Base-by-base conservation (phyloP, 2,797 vertebrate species). In the Graptemys geographica region DNA sequence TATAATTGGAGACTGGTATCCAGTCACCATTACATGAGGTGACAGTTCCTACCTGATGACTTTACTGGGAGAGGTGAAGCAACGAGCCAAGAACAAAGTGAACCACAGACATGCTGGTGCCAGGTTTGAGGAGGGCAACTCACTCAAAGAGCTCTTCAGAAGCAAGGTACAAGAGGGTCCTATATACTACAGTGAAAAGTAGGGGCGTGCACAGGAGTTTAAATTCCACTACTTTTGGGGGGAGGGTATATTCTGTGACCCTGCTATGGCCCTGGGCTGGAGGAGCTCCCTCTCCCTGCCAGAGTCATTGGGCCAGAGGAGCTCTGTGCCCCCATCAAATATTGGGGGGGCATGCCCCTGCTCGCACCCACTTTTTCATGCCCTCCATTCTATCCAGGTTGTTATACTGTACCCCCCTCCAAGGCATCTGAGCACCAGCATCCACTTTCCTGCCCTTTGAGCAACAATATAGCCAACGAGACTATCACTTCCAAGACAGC, bases 381-480 rank as follows among this genome's bases (percentile, higher is more conserved):
- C 56, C 27, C 56, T 10, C 72, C 23, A 76, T 47, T 47, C n/a
- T 78, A 62, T 86, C 41, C 18, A 1, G 82, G n/a, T 2, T 84
- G n/a, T 12, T 27, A 81, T 0, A 51, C 31, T 37, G 44, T 1
- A 6, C 55, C 55, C 28, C 3, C 84, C 11, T 55, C 25, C 31
- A 2, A 84, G 59, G 49, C 18, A 89, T 31, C 81, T 90, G 44
- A 56, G 44, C 23, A 11, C 25, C 25, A 86, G 8, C 1, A 82
- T 72, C 49, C 19, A 89, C 90, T 83, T 69, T 69, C 37, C 33
- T 27, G n/a, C 4, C 78, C 83, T 89, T 86, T 49, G 93, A 90
- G 76, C 31, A 90, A 69, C 4, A 86, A 88, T 9, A 80, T 1
- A 69, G 11, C 49, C 33, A 37, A n/a, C 56, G 86, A 81, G 84